Evolutionary conservation across 2,797 vertebrate species (phyloP).

Genomic region (Bradypodion ventrale): DNA sequence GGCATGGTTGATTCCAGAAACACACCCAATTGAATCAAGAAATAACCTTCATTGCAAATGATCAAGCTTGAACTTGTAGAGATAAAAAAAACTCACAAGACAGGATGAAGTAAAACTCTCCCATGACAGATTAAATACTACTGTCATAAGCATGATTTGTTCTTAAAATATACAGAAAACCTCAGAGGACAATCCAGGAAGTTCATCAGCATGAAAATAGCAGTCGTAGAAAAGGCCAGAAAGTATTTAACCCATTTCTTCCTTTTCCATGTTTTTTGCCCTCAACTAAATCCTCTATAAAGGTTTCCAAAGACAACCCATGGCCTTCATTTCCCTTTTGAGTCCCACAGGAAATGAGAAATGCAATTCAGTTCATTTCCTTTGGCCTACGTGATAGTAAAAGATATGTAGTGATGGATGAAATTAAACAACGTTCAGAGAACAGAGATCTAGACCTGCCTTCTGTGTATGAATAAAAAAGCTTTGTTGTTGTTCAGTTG

Average conservation of each 20-base stretch:
- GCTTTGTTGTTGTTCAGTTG: too few species aligned
- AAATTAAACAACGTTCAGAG: neutral
- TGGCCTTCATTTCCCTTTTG: neutral
- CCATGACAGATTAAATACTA: constrained; percentile 13
- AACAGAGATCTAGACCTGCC: neutral
- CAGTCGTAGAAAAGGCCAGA: neutral
- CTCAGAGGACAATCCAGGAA: constrained; percentile 29
- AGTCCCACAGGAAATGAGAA: constrained; percentile 17
- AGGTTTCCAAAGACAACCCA: neutral
- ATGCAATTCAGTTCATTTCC: constrained; percentile 16
- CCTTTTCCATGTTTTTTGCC: constrained; percentile 1
- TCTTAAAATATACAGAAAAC: constrained; percentile 16
- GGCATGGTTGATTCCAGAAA: neutral
- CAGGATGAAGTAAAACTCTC: neutral
- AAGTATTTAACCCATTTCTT: neutral
- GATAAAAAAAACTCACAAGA: neutral
- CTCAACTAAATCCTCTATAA: neutral
- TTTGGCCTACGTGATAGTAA: neutral
- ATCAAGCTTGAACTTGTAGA: constrained; percentile 25
- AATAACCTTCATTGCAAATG: constrained; percentile 5
- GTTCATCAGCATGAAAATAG: constrained; percentile 7
- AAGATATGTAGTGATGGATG: neutral
- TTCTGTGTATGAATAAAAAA: neutral
- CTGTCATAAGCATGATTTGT: constrained; percentile 19
- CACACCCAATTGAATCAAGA: neutral